phyloP scores from a whole-genome alignment of 2,797 vertebrate species.

The Eurystomus glaucurus region DNA sequence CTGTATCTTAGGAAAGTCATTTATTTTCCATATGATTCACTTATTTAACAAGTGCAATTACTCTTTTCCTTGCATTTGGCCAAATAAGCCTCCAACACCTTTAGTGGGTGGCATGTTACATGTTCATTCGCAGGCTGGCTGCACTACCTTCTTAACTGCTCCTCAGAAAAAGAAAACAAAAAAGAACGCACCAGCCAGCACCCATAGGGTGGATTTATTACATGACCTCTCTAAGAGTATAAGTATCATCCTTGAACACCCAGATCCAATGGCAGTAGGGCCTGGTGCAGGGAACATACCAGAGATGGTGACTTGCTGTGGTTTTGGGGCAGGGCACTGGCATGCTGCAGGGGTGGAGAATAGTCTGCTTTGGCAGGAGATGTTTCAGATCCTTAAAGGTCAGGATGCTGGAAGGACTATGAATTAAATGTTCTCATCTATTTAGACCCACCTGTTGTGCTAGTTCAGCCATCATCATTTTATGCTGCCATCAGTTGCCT shows the following conservation, averaged over 20 bases:
- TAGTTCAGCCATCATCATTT: too few species aligned
- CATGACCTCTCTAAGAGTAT: neutral
- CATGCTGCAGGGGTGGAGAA: neutral
- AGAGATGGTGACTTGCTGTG: neutral
- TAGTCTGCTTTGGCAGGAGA: neutral
- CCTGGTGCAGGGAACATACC: neutral
- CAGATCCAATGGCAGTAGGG: fast-evolving
- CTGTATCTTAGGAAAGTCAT: neutral
- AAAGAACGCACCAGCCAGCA: fast-evolving
- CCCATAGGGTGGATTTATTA: neutral
- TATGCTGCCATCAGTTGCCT: too few species aligned
- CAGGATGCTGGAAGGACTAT: neutral
- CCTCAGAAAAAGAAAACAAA: neutral
- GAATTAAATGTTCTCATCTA: neutral
- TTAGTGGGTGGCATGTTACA: fast-evolving
- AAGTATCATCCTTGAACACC: neutral
- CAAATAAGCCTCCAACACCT: neutral
- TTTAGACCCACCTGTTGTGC: neutral
- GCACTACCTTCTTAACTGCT: fast-evolving
- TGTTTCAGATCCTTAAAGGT: neutral
- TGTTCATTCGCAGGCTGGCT: neutral
- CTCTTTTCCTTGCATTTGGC: neutral
- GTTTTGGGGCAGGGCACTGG: neutral
- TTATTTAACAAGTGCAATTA: neutral
- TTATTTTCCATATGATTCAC: neutral